These are phyloP conservation scores for Labia minor DNA, from an alignment of 2,888 invertebrate genomes.

Conservation along the genomic window DNA sequence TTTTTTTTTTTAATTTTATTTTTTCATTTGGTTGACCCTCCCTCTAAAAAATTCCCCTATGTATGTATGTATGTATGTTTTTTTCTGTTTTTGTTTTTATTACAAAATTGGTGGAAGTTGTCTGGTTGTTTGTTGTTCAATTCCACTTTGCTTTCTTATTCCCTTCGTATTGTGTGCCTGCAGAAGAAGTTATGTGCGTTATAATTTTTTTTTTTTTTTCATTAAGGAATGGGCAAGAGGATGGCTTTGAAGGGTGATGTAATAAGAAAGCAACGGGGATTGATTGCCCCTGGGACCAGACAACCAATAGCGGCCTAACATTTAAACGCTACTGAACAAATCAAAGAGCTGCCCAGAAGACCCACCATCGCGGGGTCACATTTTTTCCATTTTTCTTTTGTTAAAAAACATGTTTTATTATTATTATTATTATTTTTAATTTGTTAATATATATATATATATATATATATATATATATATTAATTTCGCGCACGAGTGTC, in stretches of 20 bases:
- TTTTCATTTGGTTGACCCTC: neutral
- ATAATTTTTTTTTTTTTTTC: neutral
- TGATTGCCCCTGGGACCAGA: constrained; percentile 13
- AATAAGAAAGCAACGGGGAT: constrained; percentile 8
- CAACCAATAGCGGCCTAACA: constrained; percentile 3
- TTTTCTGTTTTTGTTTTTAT: constrained; percentile 3
- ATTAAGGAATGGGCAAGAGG: neutral
- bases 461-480: neutral
- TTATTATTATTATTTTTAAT: constrained; percentile 15
- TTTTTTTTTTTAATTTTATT: neutral
- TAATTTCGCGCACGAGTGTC: neutral
- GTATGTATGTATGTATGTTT: constrained; percentile 13
- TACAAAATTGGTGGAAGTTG: constrained; percentile 7
- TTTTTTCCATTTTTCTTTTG: constrained; percentile 17
- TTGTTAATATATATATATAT: constrained; percentile 17
- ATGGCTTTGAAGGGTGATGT: constrained; percentile 7
- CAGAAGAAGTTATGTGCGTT: constrained; percentile 1
- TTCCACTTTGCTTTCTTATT: neutral
- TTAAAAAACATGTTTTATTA: constrained; percentile 19
- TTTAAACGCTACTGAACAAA: constrained; percentile 13
- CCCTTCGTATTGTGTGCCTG: neutral
- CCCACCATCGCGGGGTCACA: constrained; percentile 13
- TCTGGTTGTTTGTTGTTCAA: neutral
- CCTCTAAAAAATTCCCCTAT: constrained; percentile 13
- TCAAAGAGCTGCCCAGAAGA: constrained; percentile 3